Evolutionary conservation across 1,140 invertebrate species (phyloP), one percentile per base, ranked within the genome.

Genomic region (Triops cancriformis): DNA sequence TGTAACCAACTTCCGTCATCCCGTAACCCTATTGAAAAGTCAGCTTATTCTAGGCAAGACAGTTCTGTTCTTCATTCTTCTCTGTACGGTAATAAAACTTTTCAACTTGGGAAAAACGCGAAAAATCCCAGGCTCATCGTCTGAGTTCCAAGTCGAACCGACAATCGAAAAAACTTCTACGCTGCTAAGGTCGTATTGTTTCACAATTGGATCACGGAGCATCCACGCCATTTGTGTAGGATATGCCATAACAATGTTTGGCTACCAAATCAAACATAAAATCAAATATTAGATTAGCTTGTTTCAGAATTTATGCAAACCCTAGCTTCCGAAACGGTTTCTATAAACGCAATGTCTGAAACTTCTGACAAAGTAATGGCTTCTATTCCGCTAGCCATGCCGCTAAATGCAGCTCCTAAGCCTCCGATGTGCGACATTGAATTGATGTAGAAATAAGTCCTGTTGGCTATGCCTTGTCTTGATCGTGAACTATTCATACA

Each of bases 161-260:
- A n/a, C 77, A 1, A 73, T 73, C 1, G 31, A 74, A 18, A 78
- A 26, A 26, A 14, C 45, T 11, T 27, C 2, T 26, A 78, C 72
- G 73, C 77, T 78, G 14, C 51, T 73, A 31, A 78, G 26, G 37
- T 78, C 77, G 31, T 74, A 78, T 12, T 18, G 28, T 26, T 41
- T 26, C 5, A 74, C 23, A 11, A 41, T 26, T 18, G 72, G 28
- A 26, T 37, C 31, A 23, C 28, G 31, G 27, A 72, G 26, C 37
- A 78, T 18, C 28, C 28, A 73, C n/a, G 77, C 72, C 11, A 78
- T 41, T 23, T 78, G 72, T 12, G 77, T n/a, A 26, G 77, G 37
- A 11, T 73, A 73, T 10, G 41, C 74, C 41, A 23, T 23, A 11
- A 75, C 37, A 14, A 42, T 45, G 10, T 75, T 11, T n/a, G 74